A percentile compares a stretch with the other conserved stretches of the same genome.
Evolutionary conservation across 2,888 invertebrate genomes (phyloP).

Genomic region (Pseudococcus longispinus): DNA sequence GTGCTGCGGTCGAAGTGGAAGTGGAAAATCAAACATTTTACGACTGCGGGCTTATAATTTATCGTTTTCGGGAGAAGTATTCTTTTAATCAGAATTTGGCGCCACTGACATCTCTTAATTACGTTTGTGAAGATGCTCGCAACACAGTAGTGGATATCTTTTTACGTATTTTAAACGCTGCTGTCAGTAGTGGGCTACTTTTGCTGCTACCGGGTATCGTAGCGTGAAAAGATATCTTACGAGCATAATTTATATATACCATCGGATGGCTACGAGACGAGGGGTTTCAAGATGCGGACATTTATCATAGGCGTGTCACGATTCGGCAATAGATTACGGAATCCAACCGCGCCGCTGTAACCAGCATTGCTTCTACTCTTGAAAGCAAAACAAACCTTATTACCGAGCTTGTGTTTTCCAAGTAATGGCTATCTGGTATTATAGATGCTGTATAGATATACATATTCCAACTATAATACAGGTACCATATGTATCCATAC

Average conservation of each 20-base stretch:
- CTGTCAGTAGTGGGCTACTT: slow-evolving; percentile 47
- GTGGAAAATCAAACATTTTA: slow-evolving; percentile 30
- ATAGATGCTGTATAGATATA: not conserved
- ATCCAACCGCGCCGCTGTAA: slow-evolving; percentile 51
- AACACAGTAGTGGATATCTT: slow-evolving; percentile 52
- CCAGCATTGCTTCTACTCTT: not conserved
- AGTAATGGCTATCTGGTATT: not conserved
- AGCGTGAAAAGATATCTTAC: slow-evolving; percentile 47
- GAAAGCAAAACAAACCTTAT: slow-evolving; percentile 40
- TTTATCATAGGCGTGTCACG: slow-evolving; percentile 56
- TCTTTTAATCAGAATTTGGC: slow-evolving; percentile 53
- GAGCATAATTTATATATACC: slow-evolving; percentile 54
- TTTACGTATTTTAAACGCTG: not conserved
- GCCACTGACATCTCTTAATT: slow-evolving; percentile 56
- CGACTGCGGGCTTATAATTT: slow-evolving; percentile 45
- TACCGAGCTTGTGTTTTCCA: not conserved
- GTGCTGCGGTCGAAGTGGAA: not conserved
- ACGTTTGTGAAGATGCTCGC: slow-evolving; percentile 26
- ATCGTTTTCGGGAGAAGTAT: slow-evolving; percentile 44
- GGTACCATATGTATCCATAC: not conserved
- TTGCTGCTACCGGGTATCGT: slow-evolving; percentile 54
- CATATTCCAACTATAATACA: not conserved
- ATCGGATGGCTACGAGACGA: slow-evolving; percentile 46
- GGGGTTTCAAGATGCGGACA: slow-evolving; percentile 54
- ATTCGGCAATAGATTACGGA: slow-evolving; percentile 55